Evolutionary conservation across 2,113 vertebrate species (phyloP).

Genomic region (Pagrus major): DNA sequence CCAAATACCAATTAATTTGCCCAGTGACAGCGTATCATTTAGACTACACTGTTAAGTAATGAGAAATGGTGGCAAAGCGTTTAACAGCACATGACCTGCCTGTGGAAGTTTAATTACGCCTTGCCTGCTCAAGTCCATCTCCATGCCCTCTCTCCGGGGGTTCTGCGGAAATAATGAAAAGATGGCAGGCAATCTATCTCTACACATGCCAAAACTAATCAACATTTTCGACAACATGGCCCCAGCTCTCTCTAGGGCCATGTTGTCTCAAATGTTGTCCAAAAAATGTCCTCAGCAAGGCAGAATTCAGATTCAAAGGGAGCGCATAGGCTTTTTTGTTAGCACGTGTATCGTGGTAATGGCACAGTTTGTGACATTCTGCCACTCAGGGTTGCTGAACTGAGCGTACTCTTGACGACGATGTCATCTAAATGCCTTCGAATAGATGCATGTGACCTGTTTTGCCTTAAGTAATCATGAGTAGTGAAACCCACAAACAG

Average conservation of each 20-base stretch:
- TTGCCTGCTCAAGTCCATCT: conserved; percentile 68
- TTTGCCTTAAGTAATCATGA: conserved; percentile 9
- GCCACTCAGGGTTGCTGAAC: conserved; percentile 11
- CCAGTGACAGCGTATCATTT: conserved; percentile 76
- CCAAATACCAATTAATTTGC: conserved; percentile 75
- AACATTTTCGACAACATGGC: conserved; percentile 72
- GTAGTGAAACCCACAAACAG: background rate
- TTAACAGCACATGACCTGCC: conserved; percentile 79
- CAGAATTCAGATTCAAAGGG: conserved; percentile 34
- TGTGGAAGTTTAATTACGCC: conserved; percentile 82
- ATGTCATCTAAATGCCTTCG: conserved; percentile 8
- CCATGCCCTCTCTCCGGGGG: conserved; percentile 72
- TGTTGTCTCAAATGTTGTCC: conserved; percentile 57
- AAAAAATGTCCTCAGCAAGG: conserved; percentile 38
- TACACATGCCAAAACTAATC: conserved; percentile 76
- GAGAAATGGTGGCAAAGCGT: conserved; percentile 76
- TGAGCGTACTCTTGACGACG: background rate
- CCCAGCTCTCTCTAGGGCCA: conserved; percentile 34
- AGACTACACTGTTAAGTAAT: conserved; percentile 76
- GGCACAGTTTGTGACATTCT: conserved; percentile 23
- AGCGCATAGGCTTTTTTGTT: conserved; percentile 20
- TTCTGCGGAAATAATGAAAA: conserved; percentile 74
- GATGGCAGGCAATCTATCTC: conserved; percentile 79
- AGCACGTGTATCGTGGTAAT: conserved; percentile 12
- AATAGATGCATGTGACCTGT: background rate